Base-by-base conservation (phyloP, 2,797 vertebrate species). In the Falco concolor region DNA sequence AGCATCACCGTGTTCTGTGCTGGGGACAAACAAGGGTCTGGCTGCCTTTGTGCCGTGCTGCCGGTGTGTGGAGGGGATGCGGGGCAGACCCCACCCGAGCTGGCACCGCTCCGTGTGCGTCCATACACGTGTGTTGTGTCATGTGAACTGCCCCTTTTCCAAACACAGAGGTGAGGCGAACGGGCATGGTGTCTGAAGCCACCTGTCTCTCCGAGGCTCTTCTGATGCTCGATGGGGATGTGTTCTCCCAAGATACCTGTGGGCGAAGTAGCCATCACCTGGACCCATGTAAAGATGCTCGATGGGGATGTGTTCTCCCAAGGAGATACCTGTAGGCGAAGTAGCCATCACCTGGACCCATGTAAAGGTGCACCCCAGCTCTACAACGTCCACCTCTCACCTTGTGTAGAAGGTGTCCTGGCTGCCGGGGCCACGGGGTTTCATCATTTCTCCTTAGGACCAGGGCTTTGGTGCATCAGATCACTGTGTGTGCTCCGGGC, bases 401-500 rank as follows among this genome's bases (percentile, higher is more conserved):
- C 36, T 18, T 14, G 40, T 9, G 0, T 8, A 22, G 8, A 12
- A 32, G 61, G 14, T 28, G 9, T 53, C 40, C 27, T 77, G 72
- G 7, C 36, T 63, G 77, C 4, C 44, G n/a, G 67, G 11, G 9
- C 28, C 8, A 0, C 13, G 21, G 61, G 9, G 14, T 44, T 49
- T 40, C 10, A 4, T 57, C 65, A 42, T 56, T 77, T 54, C 25
- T 28, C 20, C 24, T 8, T 13, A 8, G 52, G 27, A 14, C 42
- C 13, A 1, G 19, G 60, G 8, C 19, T 32, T 17, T 9, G 1
- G 22, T 25, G 36, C 36, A 2, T 23, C 54, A 22, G 42, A 5
- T 6, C 2, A 2, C 36, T 5, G 3, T 4, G 24, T 24, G 77
- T 13, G 0, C 11, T 36, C 64, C 34, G 7, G 2, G 30, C 75